Base-by-base conservation (phyloP, 1,140 invertebrate genomes). In the Trichogramma pretiosum region DNA sequence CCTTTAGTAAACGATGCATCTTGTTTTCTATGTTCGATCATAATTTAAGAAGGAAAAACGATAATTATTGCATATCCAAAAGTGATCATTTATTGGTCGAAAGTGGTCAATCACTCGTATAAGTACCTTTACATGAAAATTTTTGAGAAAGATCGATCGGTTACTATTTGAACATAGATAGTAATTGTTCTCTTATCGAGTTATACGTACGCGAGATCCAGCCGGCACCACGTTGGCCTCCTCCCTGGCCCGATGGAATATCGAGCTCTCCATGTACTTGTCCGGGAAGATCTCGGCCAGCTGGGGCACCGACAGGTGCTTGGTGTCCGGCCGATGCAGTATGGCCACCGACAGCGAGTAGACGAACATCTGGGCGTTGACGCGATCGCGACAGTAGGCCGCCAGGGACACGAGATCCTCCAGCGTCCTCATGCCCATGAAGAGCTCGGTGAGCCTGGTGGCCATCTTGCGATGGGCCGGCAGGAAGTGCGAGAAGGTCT, bases 311-410 rank as follows among this genome's bases (percentile, higher is more conserved):
- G 78, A 75, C 3, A 88, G 46, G 43, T 81, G 73, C 58, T 82
- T 82, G 0, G 85, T 88, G 56, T 89, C 86, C 0, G 75, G 70
- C 19, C 84, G 80, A 73, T 88, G 83, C 33, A 87, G 58, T 21
- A 87, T 70, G 0, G 84, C 84, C 17, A 88, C 85, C 0, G 84
- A 84, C 2, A 82, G 67, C 7, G 80, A 80, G 60, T 89, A 88
- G 62, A 85, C 82, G 69, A 86, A 88, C 67, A 89, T 65, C 57
- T 83, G 81, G 0, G 84, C 81, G 63, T 88, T 88, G 24, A 87
- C 64, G 17, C 82, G 78, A 59, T 87, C 80, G 30, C 84, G 78
- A 48, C 79, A 81, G 57, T 82, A 88, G 3, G 82, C 77, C 8
- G 79, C 76, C 9, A 83, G 67, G 0, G 84, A 84, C 47, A 80